These are phyloP conservation scores for Ceyx margarethae DNA, from an alignment of 2,113 vertebrate species.

Conservation along the genomic window DNA sequence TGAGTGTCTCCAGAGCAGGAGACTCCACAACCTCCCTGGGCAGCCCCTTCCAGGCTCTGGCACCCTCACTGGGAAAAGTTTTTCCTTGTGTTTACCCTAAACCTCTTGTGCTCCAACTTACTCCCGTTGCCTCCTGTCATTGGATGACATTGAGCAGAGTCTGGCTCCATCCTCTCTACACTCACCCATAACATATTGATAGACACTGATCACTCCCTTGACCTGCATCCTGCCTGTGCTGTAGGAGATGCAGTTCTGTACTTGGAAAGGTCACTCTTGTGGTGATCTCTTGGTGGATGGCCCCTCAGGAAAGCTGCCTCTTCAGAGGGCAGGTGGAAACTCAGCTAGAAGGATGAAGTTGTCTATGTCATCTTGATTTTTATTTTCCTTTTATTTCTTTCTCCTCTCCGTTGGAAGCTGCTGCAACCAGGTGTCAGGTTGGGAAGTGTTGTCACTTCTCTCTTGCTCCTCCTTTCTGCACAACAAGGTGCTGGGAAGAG, in stretches of 20 bases:
- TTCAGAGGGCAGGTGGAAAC: background rate
- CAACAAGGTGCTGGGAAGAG: background rate
- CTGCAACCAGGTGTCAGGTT: background rate
- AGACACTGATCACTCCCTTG: no score
- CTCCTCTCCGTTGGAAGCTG: background rate
- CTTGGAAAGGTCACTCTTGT: background rate
- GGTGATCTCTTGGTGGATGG: background rate
- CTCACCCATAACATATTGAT: no score
- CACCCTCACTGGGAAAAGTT: no score
- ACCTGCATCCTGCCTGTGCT: rapidly evolving
- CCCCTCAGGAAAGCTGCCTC: background rate
- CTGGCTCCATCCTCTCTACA: no score
- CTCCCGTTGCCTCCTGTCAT: no score
- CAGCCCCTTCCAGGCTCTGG: no score
- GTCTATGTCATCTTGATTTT: background rate
- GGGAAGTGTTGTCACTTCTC: background rate
- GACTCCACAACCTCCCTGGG: no score
- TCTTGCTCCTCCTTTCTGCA: background rate
- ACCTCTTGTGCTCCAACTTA: no score
- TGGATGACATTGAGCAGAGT: no score
- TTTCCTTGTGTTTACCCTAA: no score
- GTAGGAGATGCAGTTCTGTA: rapidly evolving
- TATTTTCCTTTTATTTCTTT: no score
- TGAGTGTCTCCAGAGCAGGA: no score
- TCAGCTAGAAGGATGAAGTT: background rate